Evolutionary conservation across 2,113 vertebrate genomes (phyloP).

Genomic region (Hemibagrus wyckioides): DNA sequence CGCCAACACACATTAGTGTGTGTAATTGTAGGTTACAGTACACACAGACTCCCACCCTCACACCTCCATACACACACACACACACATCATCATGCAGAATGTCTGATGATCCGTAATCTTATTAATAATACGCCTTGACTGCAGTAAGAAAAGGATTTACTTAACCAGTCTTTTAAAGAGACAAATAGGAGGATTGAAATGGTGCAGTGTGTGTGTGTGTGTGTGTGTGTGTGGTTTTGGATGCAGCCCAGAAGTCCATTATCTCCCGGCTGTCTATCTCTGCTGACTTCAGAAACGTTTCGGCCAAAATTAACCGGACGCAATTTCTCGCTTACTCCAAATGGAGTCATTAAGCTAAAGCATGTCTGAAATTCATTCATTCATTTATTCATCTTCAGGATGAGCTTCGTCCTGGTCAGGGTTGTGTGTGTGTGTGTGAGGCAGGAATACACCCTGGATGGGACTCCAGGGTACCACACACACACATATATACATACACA

Average conservation of each 20-base stretch:
- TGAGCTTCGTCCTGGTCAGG: not conserved
- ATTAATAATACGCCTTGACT: constrained; percentile 12
- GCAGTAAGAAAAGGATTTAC: not conserved
- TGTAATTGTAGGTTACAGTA: constrained; percentile 66
- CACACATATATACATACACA: not conserved
- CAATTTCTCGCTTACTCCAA: not conserved
- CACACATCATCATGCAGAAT: constrained; percentile 7
- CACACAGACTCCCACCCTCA: constrained; percentile 23
- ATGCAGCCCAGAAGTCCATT: not conserved
- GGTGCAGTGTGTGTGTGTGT: not conserved
- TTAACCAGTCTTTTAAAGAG: not conserved
- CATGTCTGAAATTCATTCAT: not conserved
- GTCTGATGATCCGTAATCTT: constrained; percentile 30
- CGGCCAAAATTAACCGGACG: not conserved
- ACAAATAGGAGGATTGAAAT: constrained; percentile 12
- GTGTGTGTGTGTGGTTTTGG: not conserved
- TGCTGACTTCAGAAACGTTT: not conserved
- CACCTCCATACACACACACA: not conserved
- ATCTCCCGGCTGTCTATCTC: not conserved
- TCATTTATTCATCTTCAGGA: not conserved
- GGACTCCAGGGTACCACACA: not conserved
- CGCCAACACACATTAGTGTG: constrained; percentile 55
- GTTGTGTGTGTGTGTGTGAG: not conserved
- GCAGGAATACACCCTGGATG: not conserved
- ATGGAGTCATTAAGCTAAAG: not conserved